Conservation (phyloP, 2,113 vertebrate species). For the Bagarius yarrelli region DNA sequence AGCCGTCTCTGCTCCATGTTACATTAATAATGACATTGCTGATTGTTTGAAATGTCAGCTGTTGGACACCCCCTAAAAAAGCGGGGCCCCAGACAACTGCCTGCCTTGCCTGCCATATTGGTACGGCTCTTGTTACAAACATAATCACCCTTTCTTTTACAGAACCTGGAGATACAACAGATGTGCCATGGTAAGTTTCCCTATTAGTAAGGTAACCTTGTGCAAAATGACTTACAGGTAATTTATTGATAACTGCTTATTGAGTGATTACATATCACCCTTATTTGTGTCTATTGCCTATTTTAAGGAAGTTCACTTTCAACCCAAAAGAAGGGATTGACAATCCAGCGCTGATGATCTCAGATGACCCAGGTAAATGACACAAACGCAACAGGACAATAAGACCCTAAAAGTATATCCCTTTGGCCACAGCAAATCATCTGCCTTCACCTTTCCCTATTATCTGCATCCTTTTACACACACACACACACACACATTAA, state of each 20-base stretch:
- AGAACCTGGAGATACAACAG: constrained; percentile 54
- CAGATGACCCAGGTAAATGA: constrained; percentile 81
- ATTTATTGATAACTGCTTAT: not conserved
- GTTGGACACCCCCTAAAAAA: no score
- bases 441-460: no score
- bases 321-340: constrained; percentile 92
- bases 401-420: not conserved
- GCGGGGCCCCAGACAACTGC: no score
- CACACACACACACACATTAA: no score
- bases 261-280: not conserved
- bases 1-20: no score
- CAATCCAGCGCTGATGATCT: constrained; percentile 86
- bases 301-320: constrained; percentile 84
- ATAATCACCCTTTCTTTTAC: no score
- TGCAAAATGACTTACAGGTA: not conserved
- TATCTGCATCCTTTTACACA: no score
- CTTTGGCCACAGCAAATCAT: no score
- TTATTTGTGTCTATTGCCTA: not conserved
- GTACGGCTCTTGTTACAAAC: no score
- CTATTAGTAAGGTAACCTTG: not conserved
- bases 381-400: not conserved
- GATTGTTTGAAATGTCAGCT: no score
- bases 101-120: no score
- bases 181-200: constrained; percentile 58
- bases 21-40: no score